These are phyloP conservation scores for Megalops atlanticus DNA, from an alignment of 2,113 vertebrate genomes.

Conservation along the genomic window DNA sequence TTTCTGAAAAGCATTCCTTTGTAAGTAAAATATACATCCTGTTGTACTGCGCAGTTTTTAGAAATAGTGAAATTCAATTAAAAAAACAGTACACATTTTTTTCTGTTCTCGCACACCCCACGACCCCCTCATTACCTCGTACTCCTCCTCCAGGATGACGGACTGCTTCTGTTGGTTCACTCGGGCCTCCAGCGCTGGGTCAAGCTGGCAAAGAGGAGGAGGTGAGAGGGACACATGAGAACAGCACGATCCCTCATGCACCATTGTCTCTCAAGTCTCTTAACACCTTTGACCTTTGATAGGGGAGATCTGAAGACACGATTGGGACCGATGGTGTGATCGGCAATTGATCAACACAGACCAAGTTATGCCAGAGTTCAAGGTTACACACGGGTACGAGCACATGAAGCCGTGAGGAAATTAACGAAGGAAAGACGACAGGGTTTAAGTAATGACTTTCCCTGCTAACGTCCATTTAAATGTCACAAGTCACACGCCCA, in stretches of 20 bases:
- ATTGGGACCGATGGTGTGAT: not conserved
- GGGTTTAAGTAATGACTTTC: not conserved
- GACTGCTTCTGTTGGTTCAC: conserved; percentile 65
- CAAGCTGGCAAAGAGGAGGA: conserved; percentile 67
- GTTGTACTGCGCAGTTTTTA: not conserved
- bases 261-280: not conserved
- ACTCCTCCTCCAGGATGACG: conserved; percentile 83
- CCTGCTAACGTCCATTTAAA: not conserved
- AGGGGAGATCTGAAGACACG: not conserved
- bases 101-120: not conserved
- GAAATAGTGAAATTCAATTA: too few relatives aligned
- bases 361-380: not conserved
- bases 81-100: not conserved
- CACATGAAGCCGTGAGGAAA: not conserved
- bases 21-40: not conserved
- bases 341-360: too few relatives aligned
- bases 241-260: conserved; percentile 21
- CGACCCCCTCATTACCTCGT: conserved; percentile 68
- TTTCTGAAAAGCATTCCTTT: not conserved
- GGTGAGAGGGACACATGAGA: conserved; percentile 20
- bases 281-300: not conserved
- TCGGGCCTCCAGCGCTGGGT: conserved; percentile 77
- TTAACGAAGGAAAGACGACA: not conserved
- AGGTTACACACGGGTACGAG: not conserved
- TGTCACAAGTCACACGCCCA: not conserved